Evolutionary conservation across 2,797 vertebrate species (phyloP).

Genomic region (Enteromius radiatus): DNA sequence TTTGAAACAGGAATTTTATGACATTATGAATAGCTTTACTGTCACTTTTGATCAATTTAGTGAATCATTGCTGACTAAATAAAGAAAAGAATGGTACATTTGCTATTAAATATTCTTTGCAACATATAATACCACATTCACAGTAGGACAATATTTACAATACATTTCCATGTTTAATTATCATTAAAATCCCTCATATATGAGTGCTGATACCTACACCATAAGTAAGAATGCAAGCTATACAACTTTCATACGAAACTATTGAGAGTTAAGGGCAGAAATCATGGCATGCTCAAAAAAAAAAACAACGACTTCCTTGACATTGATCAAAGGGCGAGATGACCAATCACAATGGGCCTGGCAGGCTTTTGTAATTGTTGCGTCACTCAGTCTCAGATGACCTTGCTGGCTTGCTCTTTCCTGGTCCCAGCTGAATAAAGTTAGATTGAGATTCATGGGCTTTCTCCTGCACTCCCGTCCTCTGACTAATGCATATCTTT

Average conservation of each 20-base stretch:
- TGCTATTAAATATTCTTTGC: neutral
- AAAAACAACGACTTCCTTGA: neutral
- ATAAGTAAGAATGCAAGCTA: neutral
- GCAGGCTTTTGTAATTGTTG: conserved; percentile 2
- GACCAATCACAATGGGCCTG: conserved; percentile 25
- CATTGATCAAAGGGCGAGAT: conserved; percentile 7
- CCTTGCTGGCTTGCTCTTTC: conserved; percentile 53
- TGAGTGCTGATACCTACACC: neutral
- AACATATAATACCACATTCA: neutral
- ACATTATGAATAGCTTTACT: neutral
- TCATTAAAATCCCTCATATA: neutral
- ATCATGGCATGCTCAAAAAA: neutral
- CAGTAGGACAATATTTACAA: neutral
- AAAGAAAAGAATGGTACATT: neutral
- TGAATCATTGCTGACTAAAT: neutral
- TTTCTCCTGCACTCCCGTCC: conserved; percentile 43
- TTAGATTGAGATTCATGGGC: conserved; percentile 55
- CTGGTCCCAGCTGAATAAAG: conserved; percentile 51
- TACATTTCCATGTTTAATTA: neutral
- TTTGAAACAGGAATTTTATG: neutral
- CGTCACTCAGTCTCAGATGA: conserved; percentile 27
- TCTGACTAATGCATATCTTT: conserved; percentile 54
- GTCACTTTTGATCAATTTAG: neutral
- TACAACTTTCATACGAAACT: neutral
- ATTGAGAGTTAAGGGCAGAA: neutral